Evolutionary conservation across 2,888 invertebrate species (phyloP).

Genomic region (Macrosiphum euphorbiae): DNA sequence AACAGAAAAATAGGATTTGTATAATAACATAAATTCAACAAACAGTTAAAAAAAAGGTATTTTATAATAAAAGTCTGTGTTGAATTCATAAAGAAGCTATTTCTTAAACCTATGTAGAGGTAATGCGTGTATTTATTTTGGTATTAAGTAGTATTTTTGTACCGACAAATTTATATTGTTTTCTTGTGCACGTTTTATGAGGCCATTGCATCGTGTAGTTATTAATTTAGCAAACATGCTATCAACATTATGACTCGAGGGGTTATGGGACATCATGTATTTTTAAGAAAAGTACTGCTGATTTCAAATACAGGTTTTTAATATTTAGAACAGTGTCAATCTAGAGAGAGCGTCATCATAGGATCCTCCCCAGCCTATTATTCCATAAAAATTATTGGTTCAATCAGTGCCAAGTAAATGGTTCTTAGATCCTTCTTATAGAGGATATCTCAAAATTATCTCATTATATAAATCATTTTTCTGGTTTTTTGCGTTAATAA

Average conservation of each 20-base stretch:
- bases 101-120: conserved; percentile 4
- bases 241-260: background rate
- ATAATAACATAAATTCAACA: too few species aligned
- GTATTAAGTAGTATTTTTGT: conserved; percentile 19
- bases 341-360: too few species aligned
- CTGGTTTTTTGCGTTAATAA: too few species aligned
- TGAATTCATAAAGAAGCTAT: conserved; percentile 8
- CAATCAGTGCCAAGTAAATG: background rate
- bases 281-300: conserved; percentile 19
- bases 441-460: conserved; percentile 15
- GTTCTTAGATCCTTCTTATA: background rate
- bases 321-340: too few species aligned
- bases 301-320: background rate
- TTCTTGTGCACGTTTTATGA: conserved; percentile 13
- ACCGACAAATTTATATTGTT: conserved; percentile 3
- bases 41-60: too few species aligned
- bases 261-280: conserved; percentile 34
- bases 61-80: background rate
- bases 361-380: too few species aligned
- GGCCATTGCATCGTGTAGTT: background rate
- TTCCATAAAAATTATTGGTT: too few species aligned
- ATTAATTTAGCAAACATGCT: conserved; percentile 7
- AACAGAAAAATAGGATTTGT: too few species aligned
- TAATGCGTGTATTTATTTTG: background rate
- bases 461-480: background rate